Evolutionary conservation across 1,140 invertebrate genomes (phyloP).

Genomic region (Aphelinus atriplicis): DNA sequence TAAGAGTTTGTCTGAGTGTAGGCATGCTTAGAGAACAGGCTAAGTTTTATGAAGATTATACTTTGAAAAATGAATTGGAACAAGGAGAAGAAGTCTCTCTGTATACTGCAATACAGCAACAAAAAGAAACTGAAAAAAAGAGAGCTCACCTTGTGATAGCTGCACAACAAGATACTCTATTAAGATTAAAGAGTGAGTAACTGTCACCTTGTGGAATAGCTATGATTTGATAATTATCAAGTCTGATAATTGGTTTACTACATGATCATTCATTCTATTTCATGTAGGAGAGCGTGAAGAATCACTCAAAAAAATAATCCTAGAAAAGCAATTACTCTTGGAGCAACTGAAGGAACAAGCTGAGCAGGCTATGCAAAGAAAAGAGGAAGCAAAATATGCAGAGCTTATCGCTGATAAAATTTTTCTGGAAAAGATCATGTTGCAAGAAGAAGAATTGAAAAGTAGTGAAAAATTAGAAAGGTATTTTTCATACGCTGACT

Average conservation of each 20-base stretch:
- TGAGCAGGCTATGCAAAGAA: conserved; percentile 60
- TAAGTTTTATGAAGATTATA: conserved; percentile 65
- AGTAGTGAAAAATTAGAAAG: conserved; percentile 50
- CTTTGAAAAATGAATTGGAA: conserved; percentile 48
- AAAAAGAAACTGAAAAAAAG: conserved; percentile 51
- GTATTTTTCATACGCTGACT: conserved; percentile 28
- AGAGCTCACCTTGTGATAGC: conserved; percentile 51
- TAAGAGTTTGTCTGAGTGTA: conserved; percentile 69
- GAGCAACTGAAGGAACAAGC: conserved; percentile 63
- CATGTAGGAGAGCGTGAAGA: conserved; percentile 57
- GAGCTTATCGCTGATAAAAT: conserved; percentile 65
- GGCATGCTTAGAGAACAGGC: conserved; percentile 66
- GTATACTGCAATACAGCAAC: conserved; percentile 51
- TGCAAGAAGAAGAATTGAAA: conserved; percentile 51
- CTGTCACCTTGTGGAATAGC: neutral
- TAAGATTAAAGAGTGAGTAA: conserved; percentile 51
- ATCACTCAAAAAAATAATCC: conserved; percentile 56
- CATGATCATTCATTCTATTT: conserved; percentile 34
- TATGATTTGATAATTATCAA: neutral
- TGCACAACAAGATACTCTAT: conserved; percentile 53
- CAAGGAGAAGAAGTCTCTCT: conserved; percentile 53
- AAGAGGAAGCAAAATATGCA: conserved; percentile 60
- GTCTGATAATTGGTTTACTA: conserved; percentile 1
- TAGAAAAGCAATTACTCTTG: conserved; percentile 57
- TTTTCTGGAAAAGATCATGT: conserved; percentile 57